Evolutionary conservation across 2,888 invertebrate genomes (phyloP), one percentile per base, ranked within the genome.

Genomic region (Leucophenga montana): DNA sequence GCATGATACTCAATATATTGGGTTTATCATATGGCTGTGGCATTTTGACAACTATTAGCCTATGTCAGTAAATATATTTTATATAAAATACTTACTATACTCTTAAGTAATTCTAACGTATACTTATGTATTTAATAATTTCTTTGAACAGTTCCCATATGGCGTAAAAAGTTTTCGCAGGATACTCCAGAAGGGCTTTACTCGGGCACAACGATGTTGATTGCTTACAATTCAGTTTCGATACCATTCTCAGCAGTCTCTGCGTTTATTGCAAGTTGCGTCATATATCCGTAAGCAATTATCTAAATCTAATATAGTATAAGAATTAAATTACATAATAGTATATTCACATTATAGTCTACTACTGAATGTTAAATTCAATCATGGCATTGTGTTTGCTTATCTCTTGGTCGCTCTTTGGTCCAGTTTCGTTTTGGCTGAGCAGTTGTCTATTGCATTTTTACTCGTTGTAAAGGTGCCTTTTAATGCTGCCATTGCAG

Each of bases 121-220:
- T 13, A 13, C 16, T n/a, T 48, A 3, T 16, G 11, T 48, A 13
- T 13, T 50, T 11, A 50, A 11, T 39, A 39, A 8, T 18, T 16
- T 11, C 50, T 13, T 27, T 67, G 6, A 27, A 0, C 85, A 95
- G 95, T 93, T 90, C 94, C 95, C 3, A 92, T 92, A 44, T 95
- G 95, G 89, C 91, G 97, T n/a, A 95, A 95, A n/a, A 91, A 95
- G 53, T 97, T 96, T 88, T 96, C 96, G 77, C 96, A 97, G 85
- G 97, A 97, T 84, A 93, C 94, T 0, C 93, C 96, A 67, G 96
- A 97, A 87, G 96, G 96, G 0, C 89, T 96, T 0, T 97, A 97
- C 87, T 94, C 95, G 3, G 97, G 97, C 0, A 94, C 95, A 0
- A 92, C 95, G 75, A 92, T 97, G 79, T 90, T 97, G 0, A 90